Conservation (phyloP, 2,888 invertebrate species). For the Drosophila basisetae region DNA sequence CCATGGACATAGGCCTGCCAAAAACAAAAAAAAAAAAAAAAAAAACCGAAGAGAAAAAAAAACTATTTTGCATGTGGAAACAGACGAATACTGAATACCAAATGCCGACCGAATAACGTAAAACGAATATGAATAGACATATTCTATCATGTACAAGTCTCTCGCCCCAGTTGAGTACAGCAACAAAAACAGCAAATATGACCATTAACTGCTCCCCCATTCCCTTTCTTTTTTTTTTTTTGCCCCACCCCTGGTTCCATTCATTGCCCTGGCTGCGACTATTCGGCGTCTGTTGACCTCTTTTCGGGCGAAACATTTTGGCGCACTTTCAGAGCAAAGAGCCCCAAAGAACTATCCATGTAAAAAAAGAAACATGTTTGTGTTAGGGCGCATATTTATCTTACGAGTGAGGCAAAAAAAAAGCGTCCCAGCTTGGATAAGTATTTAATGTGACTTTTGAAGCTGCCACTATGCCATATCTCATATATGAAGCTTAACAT, state of each 20-base stretch:
- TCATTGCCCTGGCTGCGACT: constrained; percentile 48
- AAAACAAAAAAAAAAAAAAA: constrained; percentile 13
- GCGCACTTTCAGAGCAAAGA: constrained; percentile 52
- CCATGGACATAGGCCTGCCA: constrained; percentile 22
- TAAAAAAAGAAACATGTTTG: constrained; percentile 33
- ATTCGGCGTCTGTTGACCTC: constrained; percentile 80
- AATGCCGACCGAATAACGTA: constrained; percentile 16
- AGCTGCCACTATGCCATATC: constrained; percentile 15
- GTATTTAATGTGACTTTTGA: constrained; percentile 13
- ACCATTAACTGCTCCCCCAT: constrained; percentile 56
- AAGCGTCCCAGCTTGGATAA: constrained; percentile 23
- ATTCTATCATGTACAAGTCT: constrained; percentile 27
- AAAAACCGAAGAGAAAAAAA: background rate
- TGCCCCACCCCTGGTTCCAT: background rate
- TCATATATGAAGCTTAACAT: background rate
- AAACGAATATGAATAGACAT: constrained; percentile 37
- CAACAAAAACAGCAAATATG: constrained; percentile 46
- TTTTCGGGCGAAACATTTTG: constrained; percentile 65
- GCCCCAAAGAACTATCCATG: constrained; percentile 40
- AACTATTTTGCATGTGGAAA: constrained; percentile 54
- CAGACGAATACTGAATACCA: constrained; percentile 14
- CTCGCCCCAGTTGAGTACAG: constrained; percentile 52
- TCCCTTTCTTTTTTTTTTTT: background rate
- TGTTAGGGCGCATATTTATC: constrained; percentile 18
- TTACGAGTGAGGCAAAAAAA: background rate